phyloP scores from a whole-genome alignment of 2,797 vertebrate species.

The Chelon labrosus region DNA sequence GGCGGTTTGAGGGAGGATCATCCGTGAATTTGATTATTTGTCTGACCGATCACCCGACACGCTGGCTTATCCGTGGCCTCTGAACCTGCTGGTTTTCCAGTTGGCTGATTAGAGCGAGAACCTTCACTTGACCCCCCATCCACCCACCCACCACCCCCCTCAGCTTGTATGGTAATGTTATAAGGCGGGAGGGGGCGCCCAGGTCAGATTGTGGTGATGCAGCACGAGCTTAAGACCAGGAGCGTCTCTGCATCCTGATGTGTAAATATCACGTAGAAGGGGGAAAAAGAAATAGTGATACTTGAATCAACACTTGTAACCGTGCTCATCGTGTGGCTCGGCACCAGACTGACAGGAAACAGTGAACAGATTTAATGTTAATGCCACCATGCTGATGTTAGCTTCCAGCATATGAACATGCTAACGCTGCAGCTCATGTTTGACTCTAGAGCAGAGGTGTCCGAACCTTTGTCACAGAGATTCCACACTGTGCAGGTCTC shows the following conservation, averaged over 20 bases:
- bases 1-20: slow-evolving; percentile 63
- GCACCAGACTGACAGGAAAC: too few relatives aligned
- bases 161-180: slow-evolving; percentile 74
- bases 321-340: too few relatives aligned
- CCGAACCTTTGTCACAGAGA: too few relatives aligned
- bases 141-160: slow-evolving; percentile 41
- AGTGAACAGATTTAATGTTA: too few relatives aligned
- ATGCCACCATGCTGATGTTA: too few relatives aligned
- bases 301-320: too few relatives aligned
- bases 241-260: slow-evolving; percentile 14
- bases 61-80: slow-evolving; percentile 80
- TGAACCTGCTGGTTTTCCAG: slow-evolving; percentile 82
- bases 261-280: not conserved
- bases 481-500: too few relatives aligned
- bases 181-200: slow-evolving; percentile 42
- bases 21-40: slow-evolving; percentile 82
- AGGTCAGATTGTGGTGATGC: slow-evolving; percentile 39
- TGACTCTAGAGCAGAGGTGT: too few relatives aligned
- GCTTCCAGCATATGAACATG: too few relatives aligned
- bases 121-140: slow-evolving; percentile 82
- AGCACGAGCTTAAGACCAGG: slow-evolving; percentile 52
- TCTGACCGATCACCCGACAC: slow-evolving; percentile 78
- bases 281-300: too few relatives aligned
- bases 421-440: too few relatives aligned
- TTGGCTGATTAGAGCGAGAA: slow-evolving; percentile 78